Evolutionary conservation across 2,113 vertebrate genomes (phyloP).

Genomic region (Agelaius phoeniceus): DNA sequence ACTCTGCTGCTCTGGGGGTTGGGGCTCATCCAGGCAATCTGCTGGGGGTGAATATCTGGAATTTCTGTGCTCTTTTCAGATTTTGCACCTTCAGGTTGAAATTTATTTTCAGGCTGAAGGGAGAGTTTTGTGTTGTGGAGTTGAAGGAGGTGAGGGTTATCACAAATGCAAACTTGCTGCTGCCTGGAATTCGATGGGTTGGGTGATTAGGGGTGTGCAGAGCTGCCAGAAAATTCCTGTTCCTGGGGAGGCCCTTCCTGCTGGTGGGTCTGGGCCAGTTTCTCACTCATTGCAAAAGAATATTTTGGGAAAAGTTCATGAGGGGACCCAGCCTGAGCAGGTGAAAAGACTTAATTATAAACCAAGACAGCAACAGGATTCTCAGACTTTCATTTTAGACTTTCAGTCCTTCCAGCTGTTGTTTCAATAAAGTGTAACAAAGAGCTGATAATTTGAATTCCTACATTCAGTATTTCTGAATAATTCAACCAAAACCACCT

Average conservation of each 20-base stretch:
- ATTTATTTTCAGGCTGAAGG: fast-evolving
- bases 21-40: background rate
- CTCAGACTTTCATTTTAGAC: background rate
- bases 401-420: background rate
- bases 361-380: background rate
- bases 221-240: background rate
- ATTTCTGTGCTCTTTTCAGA: fast-evolving
- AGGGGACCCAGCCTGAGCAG: background rate
- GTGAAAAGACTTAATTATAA: background rate
- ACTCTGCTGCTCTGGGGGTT: background rate
- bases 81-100: background rate
- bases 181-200: background rate
- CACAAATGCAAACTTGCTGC: background rate
- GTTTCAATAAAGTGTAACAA: background rate
- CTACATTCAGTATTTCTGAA: background rate
- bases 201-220: background rate
- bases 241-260: background rate
- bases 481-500: background rate
- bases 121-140: fast-evolving
- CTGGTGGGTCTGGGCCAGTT: background rate
- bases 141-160: background rate
- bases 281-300: background rate
- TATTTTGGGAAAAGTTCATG: background rate
- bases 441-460: background rate
- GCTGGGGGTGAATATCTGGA: background rate